A percentile compares a stretch with the other conserved stretches of the same genome.
Conservation (phyloP, 2,888 invertebrate species). For the Flexamia atlantica region DNA sequence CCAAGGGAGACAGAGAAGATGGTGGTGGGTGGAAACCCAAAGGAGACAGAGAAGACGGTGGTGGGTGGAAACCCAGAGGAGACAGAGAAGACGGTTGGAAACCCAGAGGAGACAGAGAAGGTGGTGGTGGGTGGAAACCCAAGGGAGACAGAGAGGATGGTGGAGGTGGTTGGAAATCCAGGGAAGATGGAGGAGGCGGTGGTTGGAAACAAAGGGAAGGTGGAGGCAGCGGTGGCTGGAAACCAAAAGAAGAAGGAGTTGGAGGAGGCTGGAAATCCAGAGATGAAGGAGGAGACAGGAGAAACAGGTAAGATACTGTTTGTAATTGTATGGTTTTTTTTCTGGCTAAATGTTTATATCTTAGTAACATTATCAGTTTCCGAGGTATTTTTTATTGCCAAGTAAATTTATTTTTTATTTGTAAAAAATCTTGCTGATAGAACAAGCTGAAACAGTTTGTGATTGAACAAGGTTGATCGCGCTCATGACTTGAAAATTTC, state of each 20-base stretch:
- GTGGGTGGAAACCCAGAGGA: conserved; percentile 29
- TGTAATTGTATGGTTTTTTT: no score
- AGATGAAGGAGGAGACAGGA: conserved; percentile 2
- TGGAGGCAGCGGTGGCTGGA: conserved; percentile 9
- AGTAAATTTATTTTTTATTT: no score
- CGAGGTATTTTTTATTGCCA: no score
- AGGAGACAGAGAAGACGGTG: conserved; percentile 28
- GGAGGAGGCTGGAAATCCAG: conserved; percentile 11
- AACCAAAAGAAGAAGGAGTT: conserved; percentile 15
- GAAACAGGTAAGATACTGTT: conserved; percentile 30
- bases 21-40: conserved; percentile 27
- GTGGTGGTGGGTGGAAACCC: not conserved
- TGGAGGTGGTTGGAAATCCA: conserved; percentile 7
- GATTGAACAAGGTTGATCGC: no score
- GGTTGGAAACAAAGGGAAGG: not conserved
- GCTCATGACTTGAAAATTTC: no score
- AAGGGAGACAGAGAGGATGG: not conserved
- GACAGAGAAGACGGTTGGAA: conserved; percentile 23
- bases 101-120: conserved; percentile 9
- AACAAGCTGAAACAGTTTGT: no score
- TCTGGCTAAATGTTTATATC: no score
- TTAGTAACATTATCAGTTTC: no score
- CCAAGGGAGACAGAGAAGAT: not conserved
- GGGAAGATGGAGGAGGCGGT: not conserved
- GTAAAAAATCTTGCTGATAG: no score